phyloP scores from a whole-genome alignment of 2,888 invertebrate species.

The Agrenia bidenticulata region DNA sequence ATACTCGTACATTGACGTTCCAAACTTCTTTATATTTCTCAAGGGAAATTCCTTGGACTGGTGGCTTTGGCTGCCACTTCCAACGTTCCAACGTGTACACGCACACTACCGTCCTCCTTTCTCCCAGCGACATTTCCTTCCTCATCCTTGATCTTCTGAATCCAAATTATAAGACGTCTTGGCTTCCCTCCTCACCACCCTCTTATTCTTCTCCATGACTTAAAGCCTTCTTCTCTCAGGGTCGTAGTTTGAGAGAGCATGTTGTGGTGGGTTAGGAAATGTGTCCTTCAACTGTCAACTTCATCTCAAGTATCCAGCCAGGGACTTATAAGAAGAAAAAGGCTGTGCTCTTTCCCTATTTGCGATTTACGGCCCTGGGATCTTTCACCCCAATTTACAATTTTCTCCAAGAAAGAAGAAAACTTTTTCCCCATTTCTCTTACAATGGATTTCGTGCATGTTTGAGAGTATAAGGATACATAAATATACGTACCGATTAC shows the following conservation, averaged over 20 bases:
- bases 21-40: conserved; percentile 46
- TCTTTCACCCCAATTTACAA: conserved; percentile 13
- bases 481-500: not conserved
- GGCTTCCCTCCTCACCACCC: conserved; percentile 1
- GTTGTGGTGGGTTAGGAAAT: too few species aligned
- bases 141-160: conserved; percentile 15
- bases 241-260: too few species aligned
- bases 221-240: conserved; percentile 4
- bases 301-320: too few species aligned
- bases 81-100: not conserved
- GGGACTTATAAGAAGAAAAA: too few species aligned
- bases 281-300: too few species aligned
- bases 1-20: not conserved
- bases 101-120: conserved; percentile 3
- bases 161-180: conserved; percentile 2
- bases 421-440: conserved; percentile 13
- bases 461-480: not conserved
- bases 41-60: conserved; percentile 43
- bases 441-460: not conserved
- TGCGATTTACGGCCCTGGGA: not conserved
- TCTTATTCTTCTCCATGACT: conserved; percentile 6
- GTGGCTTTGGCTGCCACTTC: conserved; percentile 24
- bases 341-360: too few species aligned
- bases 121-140: conserved; percentile 10
- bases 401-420: not conserved